Conservation (phyloP, 2,113 vertebrate species). For the Aix galericulata region DNA sequence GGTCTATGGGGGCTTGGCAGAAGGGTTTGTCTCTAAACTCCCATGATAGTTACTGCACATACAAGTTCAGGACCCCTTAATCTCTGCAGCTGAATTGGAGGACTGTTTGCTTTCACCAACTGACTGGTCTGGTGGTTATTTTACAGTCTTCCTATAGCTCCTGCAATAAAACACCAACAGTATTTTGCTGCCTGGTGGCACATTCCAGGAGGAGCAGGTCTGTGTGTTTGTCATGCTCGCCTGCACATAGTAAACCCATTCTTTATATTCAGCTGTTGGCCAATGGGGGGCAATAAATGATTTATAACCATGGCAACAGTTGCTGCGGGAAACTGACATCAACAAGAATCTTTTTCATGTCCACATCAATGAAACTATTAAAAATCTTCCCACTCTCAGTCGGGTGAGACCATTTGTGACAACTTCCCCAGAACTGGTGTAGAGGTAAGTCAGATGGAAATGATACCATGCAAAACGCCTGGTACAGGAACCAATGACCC, state of each 20-base stretch:
- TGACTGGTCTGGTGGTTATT: neutral
- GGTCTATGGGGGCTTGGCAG: neutral
- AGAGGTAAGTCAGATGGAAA: neutral
- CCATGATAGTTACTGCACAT: neutral
- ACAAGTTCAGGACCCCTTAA: neutral
- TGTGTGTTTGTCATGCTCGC: neutral
- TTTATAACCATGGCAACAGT: slow-evolving; percentile 73
- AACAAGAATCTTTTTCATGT: slow-evolving; percentile 55
- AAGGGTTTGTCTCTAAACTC: neutral
- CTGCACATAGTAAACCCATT: neutral
- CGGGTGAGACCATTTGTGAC: neutral
- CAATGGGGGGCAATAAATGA: slow-evolving; percentile 49
- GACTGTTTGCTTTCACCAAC: neutral
- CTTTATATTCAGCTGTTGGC: slow-evolving; percentile 42
- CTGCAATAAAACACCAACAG: neutral
- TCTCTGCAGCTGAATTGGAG: neutral
- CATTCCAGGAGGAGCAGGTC: neutral
- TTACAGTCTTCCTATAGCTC: neutral
- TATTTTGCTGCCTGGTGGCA: neutral
- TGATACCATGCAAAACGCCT: neutral
- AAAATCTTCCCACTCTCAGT: neutral
- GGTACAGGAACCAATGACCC: neutral
- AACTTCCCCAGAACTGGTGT: neutral
- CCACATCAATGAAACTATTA: slow-evolving; percentile 3
- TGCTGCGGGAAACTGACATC: slow-evolving; percentile 57